Conservation (phyloP, 1,140 invertebrate species). For the Colletes gigas region DNA sequence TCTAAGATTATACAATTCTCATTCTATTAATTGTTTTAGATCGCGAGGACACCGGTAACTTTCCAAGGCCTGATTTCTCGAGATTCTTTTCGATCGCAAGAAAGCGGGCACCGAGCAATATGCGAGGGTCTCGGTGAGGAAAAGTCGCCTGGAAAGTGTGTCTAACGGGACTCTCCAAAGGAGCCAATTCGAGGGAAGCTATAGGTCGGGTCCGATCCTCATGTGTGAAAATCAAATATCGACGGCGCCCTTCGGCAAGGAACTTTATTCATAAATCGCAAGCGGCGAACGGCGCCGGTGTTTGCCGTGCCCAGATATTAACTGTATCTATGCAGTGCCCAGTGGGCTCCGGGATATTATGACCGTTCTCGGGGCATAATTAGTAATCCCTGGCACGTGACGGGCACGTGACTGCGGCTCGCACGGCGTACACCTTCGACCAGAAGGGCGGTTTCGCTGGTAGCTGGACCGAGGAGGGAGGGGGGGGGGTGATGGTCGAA, state of each 20-base stretch:
- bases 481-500: conserved; percentile 25
- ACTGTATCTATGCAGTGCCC: conserved; percentile 75
- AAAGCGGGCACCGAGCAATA: too few relatives aligned
- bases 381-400: conserved; percentile 79
- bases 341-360: conserved; percentile 76
- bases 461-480: background rate
- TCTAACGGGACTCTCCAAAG: too few relatives aligned
- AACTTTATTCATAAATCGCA: conserved; percentile 71
- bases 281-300: conserved; percentile 67
- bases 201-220: conserved; percentile 40
- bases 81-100: too few relatives aligned
- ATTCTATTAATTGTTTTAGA: too few relatives aligned
- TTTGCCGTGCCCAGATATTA: conserved; percentile 77
- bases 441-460: conserved; percentile 47
- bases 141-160: background rate
- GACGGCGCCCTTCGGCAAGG: conserved; percentile 58
- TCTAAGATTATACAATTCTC: too few relatives aligned
- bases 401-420: conserved; percentile 72
- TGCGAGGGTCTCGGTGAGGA: too few relatives aligned
- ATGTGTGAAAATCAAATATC: conserved; percentile 80
- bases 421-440: conserved; percentile 56
- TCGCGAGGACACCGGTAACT: too few relatives aligned
- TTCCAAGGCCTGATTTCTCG: too few relatives aligned
- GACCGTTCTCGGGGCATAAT: conserved; percentile 78
- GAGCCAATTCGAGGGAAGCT: background rate